Base-by-base conservation (phyloP, 2,888 invertebrate genomes). In the Apamea anceps region DNA sequence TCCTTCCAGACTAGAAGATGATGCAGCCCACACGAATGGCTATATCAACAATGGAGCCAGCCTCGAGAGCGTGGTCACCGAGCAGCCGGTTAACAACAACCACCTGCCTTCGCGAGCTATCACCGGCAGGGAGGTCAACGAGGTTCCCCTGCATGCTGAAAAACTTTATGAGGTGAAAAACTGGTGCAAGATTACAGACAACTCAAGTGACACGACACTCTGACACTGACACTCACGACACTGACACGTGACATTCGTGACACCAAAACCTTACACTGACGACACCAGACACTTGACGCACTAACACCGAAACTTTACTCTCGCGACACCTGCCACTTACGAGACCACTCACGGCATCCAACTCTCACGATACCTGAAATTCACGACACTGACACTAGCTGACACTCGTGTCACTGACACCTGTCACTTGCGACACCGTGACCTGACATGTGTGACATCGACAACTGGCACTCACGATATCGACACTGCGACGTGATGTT, bases 11-110 rank as follows among this genome's bases (percentile, higher is more conserved):
- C 85, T 96, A 85, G 97, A 97, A 51, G 96, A 96, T 51, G 97
- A 98, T 90, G 96, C 96, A 80, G 97, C 96, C 81, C 97, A 98
- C 91, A 97, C 97, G 0, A 95, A 96, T 62, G 96, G 97, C 2
- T 93, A 95, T 92, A 90, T 93, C n/a, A 97, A 96, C 86, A 93
- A 93, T 88, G 96, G 95, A 0, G 96, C 95, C 4, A 96, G 95
- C 75, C 79, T 95, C 51, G 96, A 96, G 81, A 95, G 94, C 87
- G 96, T 97, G 84, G 94, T 97, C 51, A 97, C 96, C 0, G 91
- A 91, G 73, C 97, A 97, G 84, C 97, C 97, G 0, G 87, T 94
- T 65, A 97, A 97, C 90, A 97, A 97, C 89, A 97, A 97, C 91
- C 96, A 96, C 67, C 90, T 96, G 0, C 95, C 95, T 0, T 92